Percentiles rank a stretch among this genome's conserved stretches.
These are phyloP conservation scores for Sylvicola fuscatus DNA, from an alignment of 2,888 invertebrate species.

Conservation along the genomic window DNA sequence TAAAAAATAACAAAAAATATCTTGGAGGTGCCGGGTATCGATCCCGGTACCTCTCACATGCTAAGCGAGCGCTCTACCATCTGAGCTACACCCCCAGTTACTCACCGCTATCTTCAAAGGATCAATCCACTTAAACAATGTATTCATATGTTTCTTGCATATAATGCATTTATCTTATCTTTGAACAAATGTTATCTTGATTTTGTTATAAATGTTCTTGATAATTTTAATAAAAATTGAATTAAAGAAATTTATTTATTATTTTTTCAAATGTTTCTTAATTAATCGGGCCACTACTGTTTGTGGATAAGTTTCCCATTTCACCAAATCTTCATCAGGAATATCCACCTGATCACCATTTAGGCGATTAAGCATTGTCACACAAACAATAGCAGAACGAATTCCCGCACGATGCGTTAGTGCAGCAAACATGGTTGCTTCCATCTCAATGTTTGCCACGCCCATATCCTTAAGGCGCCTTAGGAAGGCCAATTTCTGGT, in stretches of 20 bases:
- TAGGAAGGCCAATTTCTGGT: slow-evolving; percentile 66
- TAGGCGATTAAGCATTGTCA: slow-evolving; percentile 65
- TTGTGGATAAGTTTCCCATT: slow-evolving; percentile 82
- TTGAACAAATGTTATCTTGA: too few species aligned
- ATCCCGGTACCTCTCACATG: slow-evolving; percentile 7
- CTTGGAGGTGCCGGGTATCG: slow-evolving; percentile 6
- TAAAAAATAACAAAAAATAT: slow-evolving; percentile 4
- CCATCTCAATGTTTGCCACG: slow-evolving; percentile 86
- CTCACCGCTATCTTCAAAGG: too few species aligned
- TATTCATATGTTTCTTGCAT: too few species aligned
- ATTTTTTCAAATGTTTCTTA: slow-evolving; percentile 32
- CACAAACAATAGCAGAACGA: slow-evolving; percentile 70
- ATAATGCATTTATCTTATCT: too few species aligned
- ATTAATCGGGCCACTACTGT: slow-evolving; percentile 66
- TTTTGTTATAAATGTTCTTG: too few species aligned
- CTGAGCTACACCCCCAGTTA: slow-evolving; percentile 6
- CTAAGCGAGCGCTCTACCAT: slow-evolving; percentile 7
- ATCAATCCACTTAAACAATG: too few species aligned
- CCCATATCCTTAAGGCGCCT: slow-evolving; percentile 44
- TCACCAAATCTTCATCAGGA: slow-evolving; percentile 71
- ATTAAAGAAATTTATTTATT: too few species aligned
- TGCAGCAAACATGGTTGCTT: slow-evolving; percentile 69
- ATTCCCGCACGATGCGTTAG: slow-evolving; percentile 75
- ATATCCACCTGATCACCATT: slow-evolving; percentile 77
- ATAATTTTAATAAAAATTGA: too few species aligned